Base-by-base conservation (phyloP, 2,113 vertebrate species). In the Columba livia region DNA sequence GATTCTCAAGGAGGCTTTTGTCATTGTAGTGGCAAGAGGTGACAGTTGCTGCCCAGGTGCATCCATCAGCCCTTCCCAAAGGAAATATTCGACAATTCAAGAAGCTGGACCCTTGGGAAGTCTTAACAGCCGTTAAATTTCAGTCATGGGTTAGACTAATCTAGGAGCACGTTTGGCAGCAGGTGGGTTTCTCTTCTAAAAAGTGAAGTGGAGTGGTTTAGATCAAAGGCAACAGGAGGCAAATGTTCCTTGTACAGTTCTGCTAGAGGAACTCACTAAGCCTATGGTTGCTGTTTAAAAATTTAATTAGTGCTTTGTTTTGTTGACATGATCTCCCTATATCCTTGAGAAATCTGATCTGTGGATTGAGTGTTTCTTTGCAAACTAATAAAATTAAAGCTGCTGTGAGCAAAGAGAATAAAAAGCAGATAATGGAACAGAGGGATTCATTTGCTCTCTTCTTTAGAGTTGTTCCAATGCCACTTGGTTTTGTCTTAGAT, bases 311-410 rank as follows among this genome's bases (percentile, higher is more conserved):
- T 96, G 12, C 14, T 71, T 77, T 83, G 26, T 83, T 79, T 91
- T 85, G 36, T 67, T 88, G 44, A 64, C 17, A 19, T 92, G 67
- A 74, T 94, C 57, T 67, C 80, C 79, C 60, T 88, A 74, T 84
- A 81, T 61, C 21, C 79, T 72, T 81, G 48, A 84, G 77, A 95
- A 96, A 84, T 90, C 69, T 86, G 57, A 75, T 94, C 73, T 94
- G 79, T 93, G 69, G 73, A 87, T 44, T 80, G 62, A 85, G 25
- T 79, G 47, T 50, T 92, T 85, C 61, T 84, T 84, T 73, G 57
- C 85, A 92, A 89, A 57, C 77, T 96, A 84, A 93, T 85, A 53
- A 96, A 93, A 81, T 89, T 79, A 90, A 91, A 92, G 44, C 65
- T 82, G 73, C 57, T 88, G 69, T 84, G 31, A 93, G 77, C 48